These are phyloP conservation scores for Rallus crepitans DNA, from an alignment of 2,797 vertebrate genomes.

Conservation along the genomic window DNA sequence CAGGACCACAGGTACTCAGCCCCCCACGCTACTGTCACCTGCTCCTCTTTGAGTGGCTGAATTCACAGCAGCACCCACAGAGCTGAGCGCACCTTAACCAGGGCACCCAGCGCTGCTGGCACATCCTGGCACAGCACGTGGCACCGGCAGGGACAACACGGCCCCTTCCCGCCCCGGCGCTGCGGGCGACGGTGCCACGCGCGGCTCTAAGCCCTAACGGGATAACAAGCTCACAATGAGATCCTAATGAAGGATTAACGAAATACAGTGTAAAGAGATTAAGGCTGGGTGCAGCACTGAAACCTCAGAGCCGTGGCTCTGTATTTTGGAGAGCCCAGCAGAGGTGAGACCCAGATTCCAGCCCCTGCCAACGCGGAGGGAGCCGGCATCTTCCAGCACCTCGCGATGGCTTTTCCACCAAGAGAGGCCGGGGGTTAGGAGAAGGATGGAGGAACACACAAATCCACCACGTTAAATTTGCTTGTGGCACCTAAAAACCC, in stretches of 20 bases:
- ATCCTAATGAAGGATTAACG: conserved; percentile 65
- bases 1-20: rapidly evolving
- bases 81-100: not conserved
- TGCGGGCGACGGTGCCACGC: not conserved
- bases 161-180: not conserved
- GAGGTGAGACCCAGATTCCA: not conserved
- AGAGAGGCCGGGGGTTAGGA: not conserved
- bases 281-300: conserved; percentile 9
- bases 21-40: not conserved
- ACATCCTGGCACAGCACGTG: not conserved
- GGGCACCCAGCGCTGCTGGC: rapidly evolving
- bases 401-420: not conserved
- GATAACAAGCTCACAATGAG: conserved; percentile 67
- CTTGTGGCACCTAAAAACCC: not conserved
- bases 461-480: no score
- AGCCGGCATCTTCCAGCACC: rapidly evolving
- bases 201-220: conserved; percentile 29
- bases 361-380: rapidly evolving
- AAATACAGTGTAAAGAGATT: conserved; percentile 52
- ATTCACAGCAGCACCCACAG: rapidly evolving
- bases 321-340: not conserved
- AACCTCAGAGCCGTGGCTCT: not conserved
- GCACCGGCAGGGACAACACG: rapidly evolving
- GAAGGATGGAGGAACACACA: not conserved
- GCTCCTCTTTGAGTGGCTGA: not conserved